phyloP scores from a whole-genome alignment of 2,113 vertebrate genomes.

The Platysteira castanea region DNA sequence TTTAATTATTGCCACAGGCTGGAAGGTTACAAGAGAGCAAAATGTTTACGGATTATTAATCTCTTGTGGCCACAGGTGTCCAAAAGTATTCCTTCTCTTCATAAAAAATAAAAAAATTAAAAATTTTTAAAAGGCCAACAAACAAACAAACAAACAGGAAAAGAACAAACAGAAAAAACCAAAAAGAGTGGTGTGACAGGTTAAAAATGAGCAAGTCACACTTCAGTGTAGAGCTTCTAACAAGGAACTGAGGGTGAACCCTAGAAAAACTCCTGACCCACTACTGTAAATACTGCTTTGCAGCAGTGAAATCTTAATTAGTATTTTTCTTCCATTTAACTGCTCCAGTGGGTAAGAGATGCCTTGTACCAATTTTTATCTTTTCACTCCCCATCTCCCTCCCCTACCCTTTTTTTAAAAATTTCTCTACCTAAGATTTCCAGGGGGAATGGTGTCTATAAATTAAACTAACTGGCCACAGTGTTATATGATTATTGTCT shows the following conservation, averaged over 20 bases:
- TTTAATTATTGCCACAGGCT: constrained; percentile 56
- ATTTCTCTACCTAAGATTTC: background rate
- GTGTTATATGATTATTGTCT: constrained; percentile 33
- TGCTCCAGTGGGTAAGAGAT: background rate
- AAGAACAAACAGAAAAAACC: background rate
- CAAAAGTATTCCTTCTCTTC: constrained; percentile 36
- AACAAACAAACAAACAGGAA: background rate
- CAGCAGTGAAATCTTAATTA: constrained; percentile 54
- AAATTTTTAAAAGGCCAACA: background rate
- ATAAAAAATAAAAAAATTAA: background rate
- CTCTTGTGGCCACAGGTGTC: constrained; percentile 13
- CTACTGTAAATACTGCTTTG: constrained; percentile 50
- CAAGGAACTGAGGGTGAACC: constrained; percentile 2
- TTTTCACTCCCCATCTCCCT: background rate
- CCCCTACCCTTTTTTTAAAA: background rate
- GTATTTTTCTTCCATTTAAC: constrained; percentile 27
- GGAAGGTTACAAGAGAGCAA: constrained; percentile 52
- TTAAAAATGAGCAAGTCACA: constrained; percentile 38
- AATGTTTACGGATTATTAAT: constrained; percentile 68
- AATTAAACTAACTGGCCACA: constrained; percentile 34
- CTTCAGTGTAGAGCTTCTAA: constrained; percentile 17
- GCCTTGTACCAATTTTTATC: background rate
- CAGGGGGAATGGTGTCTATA: background rate
- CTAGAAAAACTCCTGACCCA: background rate
- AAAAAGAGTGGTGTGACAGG: background rate